Evolutionary conservation across 2,113 vertebrate genomes (phyloP), one percentile per base, ranked within the genome.

Genomic region (Phyllostomus hastatus): DNA sequence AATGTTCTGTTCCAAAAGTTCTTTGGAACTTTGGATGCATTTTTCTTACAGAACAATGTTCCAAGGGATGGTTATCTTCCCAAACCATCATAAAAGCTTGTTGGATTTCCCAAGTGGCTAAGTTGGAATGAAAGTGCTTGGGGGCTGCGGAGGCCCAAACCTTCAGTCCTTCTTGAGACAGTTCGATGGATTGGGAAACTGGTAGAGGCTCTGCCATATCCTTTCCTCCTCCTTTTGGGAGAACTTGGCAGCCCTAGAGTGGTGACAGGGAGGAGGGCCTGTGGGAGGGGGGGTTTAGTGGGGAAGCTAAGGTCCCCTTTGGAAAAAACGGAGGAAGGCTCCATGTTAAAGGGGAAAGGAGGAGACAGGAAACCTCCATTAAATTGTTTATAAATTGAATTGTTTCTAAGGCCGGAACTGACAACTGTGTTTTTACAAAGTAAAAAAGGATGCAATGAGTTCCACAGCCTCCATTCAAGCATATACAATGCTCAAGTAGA

Each of bases 381-480:
- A 97, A 98, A 95, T 67, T 98, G 97, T 98, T 98, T 98, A 97
- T 97, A 96, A 95, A 24, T 96, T 83, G 95, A 95, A 98, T 97
- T 97, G 96, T 97, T 97, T 97, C 94, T 97, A 88, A 96, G 96
- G 79, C 96, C 57, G 91, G 97, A 97, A 96, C 89, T 97, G 94
- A 97, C 97, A 95, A 97, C 89, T 93, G 85, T 97, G 93, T 97
- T 97, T 97, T 97, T 59, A 96, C 95, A 96, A 95, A 94, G 93
- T 91, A 41, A 83, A 70, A 93, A 94, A 97, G 84, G 93, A 85
- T 94, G 72, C 73, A 17, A 46, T 43, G 26, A 91, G 38, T 78
- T 88, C 57, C 94, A 86, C 52, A 81, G 52, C 26, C 46, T 79
- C 87, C 57, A 46, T 69, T 80, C 35, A 87, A 54, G 73, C 54